Conservation (phyloP, 2,888 invertebrate genomes). For the Saturnia pavonia region DNA sequence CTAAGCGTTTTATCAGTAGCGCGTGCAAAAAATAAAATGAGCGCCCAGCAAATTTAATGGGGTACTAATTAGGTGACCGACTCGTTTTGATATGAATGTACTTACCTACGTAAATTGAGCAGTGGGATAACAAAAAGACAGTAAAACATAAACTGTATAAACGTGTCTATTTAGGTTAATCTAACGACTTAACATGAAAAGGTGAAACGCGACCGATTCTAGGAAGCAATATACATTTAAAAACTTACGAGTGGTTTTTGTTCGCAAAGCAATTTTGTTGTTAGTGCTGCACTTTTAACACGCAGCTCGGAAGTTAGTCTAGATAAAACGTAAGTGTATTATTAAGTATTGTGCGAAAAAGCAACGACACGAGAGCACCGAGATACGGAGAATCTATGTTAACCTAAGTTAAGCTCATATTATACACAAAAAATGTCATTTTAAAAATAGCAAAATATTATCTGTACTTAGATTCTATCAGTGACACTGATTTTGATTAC, state of each 20-base stretch:
- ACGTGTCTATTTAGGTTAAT: neutral
- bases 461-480: neutral
- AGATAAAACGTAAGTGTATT: neutral
- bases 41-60: neutral
- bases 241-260: neutral
- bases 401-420: too few species aligned
- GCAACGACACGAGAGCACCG: neutral
- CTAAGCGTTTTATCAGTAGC: neutral
- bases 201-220: neutral
- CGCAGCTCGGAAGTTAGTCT: neutral
- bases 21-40: neutral
- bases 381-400: neutral
- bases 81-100: neutral
- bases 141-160: neutral
- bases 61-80: neutral
- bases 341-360: neutral
- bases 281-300: neutral
- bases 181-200: neutral
- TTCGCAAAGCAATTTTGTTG: neutral
- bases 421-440: too few species aligned
- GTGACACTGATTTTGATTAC: neutral
- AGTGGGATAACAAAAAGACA: neutral
- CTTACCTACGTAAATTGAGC: neutral
- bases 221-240: constrained; percentile 3
- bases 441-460: too few species aligned